Evolutionary conservation across 2,797 vertebrate genomes (phyloP).

Genomic region (Caiman crocodilus): DNA sequence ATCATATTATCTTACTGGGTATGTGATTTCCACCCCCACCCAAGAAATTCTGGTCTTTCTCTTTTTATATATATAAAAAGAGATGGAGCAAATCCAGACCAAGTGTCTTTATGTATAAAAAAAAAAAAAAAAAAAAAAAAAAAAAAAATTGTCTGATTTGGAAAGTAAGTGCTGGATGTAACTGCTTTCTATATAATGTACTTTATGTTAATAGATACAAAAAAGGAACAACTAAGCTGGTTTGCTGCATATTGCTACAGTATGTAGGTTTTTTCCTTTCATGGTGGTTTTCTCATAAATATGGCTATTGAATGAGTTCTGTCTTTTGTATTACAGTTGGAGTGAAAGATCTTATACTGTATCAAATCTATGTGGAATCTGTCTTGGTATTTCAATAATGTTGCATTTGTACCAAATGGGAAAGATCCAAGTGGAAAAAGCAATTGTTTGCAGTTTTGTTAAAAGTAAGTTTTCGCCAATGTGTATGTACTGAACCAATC

Average conservation of each 20-base stretch:
- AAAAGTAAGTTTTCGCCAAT: constrained; percentile 57
- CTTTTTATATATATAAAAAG: constrained; percentile 28
- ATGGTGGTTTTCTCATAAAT: constrained; percentile 42
- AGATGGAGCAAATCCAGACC: constrained; percentile 61
- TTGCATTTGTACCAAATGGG: constrained; percentile 7
- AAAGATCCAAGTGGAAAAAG: constrained; percentile 21
- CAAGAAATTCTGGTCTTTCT: constrained; percentile 43
- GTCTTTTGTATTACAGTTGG: constrained; percentile 47
- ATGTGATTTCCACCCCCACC: constrained; percentile 12
- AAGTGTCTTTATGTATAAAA: constrained; percentile 55
- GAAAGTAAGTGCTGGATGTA: constrained; percentile 45
- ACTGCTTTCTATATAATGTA: constrained; percentile 18
- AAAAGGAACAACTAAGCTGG: constrained; percentile 14
- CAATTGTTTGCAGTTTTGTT: constrained; percentile 41
- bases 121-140: constrained; percentile 34
- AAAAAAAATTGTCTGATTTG: constrained; percentile 35
- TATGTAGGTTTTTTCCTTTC: constrained; percentile 25
- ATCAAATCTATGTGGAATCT: constrained; percentile 31
- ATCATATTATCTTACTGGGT: constrained; percentile 23
- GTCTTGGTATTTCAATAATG: constrained; percentile 42
- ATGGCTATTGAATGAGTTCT: constrained; percentile 19
- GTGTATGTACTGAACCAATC: constrained; percentile 28
- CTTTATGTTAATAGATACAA: constrained; percentile 20
- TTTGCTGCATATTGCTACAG: constrained; percentile 48
- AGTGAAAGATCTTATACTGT: constrained; percentile 55